Evolutionary conservation across 1,140 invertebrate genomes (phyloP).

Genomic region (Proctacanthus coquilletti): DNA sequence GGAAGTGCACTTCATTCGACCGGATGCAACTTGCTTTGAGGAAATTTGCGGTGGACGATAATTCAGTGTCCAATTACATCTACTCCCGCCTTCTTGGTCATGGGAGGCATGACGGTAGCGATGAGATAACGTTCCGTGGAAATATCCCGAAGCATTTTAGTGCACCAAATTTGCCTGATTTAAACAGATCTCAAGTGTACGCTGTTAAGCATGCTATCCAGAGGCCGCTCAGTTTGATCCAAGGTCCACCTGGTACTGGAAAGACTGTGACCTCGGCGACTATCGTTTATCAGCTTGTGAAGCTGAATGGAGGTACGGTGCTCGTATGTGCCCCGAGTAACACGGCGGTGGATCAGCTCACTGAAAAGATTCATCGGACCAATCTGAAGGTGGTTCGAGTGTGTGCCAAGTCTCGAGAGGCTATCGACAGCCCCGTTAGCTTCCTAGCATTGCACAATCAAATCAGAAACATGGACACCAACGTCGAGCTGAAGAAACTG

Average conservation of each 20-base stretch:
- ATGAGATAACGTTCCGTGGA: slow-evolving; percentile 75
- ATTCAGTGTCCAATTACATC: slow-evolving; percentile 93
- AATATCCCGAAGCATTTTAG: slow-evolving; percentile 92
- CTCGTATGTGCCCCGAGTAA: slow-evolving; percentile 98
- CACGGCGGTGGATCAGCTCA: slow-evolving; percentile 97
- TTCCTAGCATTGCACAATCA: slow-evolving; percentile 97
- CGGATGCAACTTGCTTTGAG: slow-evolving; percentile 90
- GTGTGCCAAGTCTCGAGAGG: slow-evolving; percentile 95
- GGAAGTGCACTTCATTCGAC: slow-evolving; percentile 99
- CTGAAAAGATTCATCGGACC: slow-evolving; percentile 96
- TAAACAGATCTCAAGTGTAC: slow-evolving; percentile 95
- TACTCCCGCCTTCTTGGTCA: slow-evolving; percentile 94
- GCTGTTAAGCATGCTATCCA: slow-evolving; percentile 98
- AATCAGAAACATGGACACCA: slow-evolving; percentile 82
- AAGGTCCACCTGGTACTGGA: slow-evolving; percentile 80
- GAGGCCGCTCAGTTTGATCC: slow-evolving; percentile 90
- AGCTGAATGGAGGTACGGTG: slow-evolving; percentile 86
- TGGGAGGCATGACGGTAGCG: slow-evolving; percentile 63
- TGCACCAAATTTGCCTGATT: slow-evolving; percentile 90
- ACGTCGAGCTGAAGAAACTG: slow-evolving; percentile 83
- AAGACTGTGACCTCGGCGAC: slow-evolving; percentile 99
- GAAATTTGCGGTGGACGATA: slow-evolving; percentile 93
- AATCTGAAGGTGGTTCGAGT: slow-evolving; percentile 93
- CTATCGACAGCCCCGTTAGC: slow-evolving; percentile 94
- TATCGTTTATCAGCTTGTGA: slow-evolving; percentile 95